phyloP scores from a whole-genome alignment of 2,888 invertebrate genomes.

The Magallana nippona region DNA sequence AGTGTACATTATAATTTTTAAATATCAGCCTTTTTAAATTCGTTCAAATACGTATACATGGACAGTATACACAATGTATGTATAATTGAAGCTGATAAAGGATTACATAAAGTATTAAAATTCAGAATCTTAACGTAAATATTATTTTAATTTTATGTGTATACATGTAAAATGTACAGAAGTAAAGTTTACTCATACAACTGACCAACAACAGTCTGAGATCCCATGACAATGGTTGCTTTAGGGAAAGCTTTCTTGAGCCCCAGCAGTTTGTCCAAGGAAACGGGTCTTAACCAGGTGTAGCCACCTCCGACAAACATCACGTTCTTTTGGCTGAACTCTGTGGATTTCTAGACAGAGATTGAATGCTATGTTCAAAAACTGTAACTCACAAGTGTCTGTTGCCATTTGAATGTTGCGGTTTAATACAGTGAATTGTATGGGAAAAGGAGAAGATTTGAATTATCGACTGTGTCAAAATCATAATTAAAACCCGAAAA shows the following conservation, averaged over 20 bases:
- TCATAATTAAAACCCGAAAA: too few relatives aligned
- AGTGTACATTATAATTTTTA: too few relatives aligned
- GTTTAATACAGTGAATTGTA: too few relatives aligned
- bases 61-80: too few relatives aligned
- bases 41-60: too few relatives aligned
- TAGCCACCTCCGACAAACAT: slow-evolving; percentile 77
- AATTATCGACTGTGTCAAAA: neutral
- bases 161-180: neutral
- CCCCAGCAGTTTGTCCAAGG: slow-evolving; percentile 84
- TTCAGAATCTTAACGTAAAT: too few relatives aligned
- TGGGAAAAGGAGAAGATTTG: neutral
- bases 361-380: neutral
- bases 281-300: slow-evolving; percentile 89
- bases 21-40: too few relatives aligned
- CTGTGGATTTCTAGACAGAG: neutral
- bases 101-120: too few relatives aligned
- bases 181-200: neutral
- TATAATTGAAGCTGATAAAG: neutral
- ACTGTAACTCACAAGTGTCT: too few relatives aligned
- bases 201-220: neutral
- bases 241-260: slow-evolving; percentile 84
- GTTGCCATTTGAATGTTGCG: neutral
- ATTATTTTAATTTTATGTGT: too few relatives aligned
- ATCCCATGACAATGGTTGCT: slow-evolving; percentile 87
- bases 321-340: neutral